Conservation (phyloP, 2,888 invertebrate species). For the Antheraea yamamai region DNA sequence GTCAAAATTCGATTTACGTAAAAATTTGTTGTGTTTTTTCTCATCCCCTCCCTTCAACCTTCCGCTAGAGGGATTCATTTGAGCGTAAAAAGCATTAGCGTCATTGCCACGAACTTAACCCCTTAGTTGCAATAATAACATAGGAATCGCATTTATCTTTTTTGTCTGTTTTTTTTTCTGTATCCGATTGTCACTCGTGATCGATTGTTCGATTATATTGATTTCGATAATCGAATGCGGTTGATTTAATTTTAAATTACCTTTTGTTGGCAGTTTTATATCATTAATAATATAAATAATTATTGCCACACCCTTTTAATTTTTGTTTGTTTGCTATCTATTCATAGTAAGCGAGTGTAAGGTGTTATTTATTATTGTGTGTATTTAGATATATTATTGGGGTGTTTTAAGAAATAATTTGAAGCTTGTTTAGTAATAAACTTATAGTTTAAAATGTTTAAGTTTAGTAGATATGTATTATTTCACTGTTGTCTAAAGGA, state of each 20-base stretch:
- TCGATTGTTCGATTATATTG: slow-evolving; percentile 45
- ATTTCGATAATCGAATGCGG: slow-evolving; percentile 66
- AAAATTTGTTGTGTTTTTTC: slow-evolving; percentile 54
- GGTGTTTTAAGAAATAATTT: background rate
- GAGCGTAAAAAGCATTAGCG: slow-evolving; percentile 66
- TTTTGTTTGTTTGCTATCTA: slow-evolving; percentile 25
- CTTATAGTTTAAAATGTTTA: too few relatives aligned
- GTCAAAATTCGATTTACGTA: slow-evolving; percentile 74
- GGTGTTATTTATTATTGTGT: background rate
- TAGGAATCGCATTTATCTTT: slow-evolving; percentile 54
- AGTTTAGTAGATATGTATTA: too few relatives aligned
- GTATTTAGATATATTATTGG: background rate
- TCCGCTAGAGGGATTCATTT: slow-evolving; percentile 55
- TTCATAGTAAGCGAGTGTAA: background rate
- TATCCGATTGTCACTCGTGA: slow-evolving; percentile 50
- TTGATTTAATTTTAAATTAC: slow-evolving; percentile 51
- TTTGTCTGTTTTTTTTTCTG: slow-evolving; percentile 48
- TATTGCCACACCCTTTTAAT: slow-evolving; percentile 58
- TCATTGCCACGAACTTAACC: slow-evolving; percentile 50
- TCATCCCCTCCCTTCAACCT: slow-evolving; percentile 46
- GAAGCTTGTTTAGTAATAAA: background rate
- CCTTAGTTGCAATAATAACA: slow-evolving; percentile 52
- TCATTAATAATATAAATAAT: slow-evolving; percentile 42
- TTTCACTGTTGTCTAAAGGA: too few relatives aligned
- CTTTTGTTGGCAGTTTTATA: slow-evolving; percentile 31